Percentiles rank a stretch among this genome's conserved stretches.
phyloP scores from a whole-genome alignment of 2,797 vertebrate genomes.

The Threskiornis aethiopicus region DNA sequence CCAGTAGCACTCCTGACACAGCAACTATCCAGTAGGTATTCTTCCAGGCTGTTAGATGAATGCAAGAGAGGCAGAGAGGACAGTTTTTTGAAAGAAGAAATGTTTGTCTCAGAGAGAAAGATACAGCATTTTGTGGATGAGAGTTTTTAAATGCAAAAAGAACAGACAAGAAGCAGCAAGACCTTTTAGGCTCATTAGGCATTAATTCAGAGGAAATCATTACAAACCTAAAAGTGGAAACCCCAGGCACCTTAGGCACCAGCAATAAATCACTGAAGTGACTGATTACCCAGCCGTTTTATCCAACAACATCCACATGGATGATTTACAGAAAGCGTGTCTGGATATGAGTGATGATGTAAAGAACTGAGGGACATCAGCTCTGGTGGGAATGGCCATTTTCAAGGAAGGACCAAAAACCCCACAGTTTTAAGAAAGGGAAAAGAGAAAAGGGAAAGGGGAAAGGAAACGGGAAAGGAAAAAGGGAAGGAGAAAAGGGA shows the following conservation, averaged over 20 bases:
- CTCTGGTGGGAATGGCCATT: not conserved
- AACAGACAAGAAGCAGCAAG: not conserved
- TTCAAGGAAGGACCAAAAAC: not conserved
- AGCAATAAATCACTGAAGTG: not conserved
- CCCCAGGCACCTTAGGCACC: not conserved
- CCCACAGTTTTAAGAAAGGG: not conserved
- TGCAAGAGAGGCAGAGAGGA: not conserved
- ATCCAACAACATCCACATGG: not conserved
- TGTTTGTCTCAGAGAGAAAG: not conserved
- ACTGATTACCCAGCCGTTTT: not conserved
- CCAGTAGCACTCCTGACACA: not conserved
- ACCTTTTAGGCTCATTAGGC: not conserved
- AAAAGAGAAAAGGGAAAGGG: not conserved
- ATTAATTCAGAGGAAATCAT: not conserved
- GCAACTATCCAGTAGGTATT: not conserved
- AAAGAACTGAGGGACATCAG: not conserved
- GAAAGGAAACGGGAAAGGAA: not conserved
- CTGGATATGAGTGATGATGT: not conserved
- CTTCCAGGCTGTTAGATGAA: not conserved
- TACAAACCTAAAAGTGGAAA: not conserved
- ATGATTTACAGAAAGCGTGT: not conserved
- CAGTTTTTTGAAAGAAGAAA: not conserved
- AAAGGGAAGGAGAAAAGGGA: not conserved
- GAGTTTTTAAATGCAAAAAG: not conserved
- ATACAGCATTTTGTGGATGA: not conserved